These are phyloP conservation scores for Capreolus pygargus DNA, from an alignment of 2,113 vertebrate genomes.

Conservation along the genomic window DNA sequence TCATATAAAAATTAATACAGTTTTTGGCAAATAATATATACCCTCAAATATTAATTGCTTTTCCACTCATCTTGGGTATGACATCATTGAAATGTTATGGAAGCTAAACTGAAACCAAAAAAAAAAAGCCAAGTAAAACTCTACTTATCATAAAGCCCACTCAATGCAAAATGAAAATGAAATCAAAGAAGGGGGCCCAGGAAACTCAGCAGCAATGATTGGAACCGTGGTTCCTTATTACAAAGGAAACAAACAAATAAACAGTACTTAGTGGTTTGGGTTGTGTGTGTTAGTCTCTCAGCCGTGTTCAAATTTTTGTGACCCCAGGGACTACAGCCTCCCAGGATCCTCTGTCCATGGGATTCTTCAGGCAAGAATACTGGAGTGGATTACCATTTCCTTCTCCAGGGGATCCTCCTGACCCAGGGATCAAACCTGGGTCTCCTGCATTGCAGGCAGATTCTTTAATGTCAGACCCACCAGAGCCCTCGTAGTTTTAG, in stretches of 20 bases:
- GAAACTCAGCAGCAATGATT: background rate
- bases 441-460: background rate
- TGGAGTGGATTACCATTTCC: background rate
- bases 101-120: background rate
- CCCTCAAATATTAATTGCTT: background rate
- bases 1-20: background rate
- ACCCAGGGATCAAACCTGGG: background rate
- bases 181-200: background rate
- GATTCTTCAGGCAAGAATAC: background rate
- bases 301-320: background rate
- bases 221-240: background rate
- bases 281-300: background rate
- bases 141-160: background rate
- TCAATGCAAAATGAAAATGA: background rate
- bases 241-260: background rate
- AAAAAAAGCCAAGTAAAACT: background rate
- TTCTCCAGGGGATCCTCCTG: background rate
- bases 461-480: rapidly evolving
- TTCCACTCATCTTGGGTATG: background rate
- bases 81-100: background rate
- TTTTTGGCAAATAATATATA: background rate
- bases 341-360: background rate
- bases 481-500: background rate
- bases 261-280: background rate
- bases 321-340: background rate